Evolutionary conservation across 2,888 invertebrate genomes (phyloP).

Genomic region (Zele albiditarsus): DNA sequence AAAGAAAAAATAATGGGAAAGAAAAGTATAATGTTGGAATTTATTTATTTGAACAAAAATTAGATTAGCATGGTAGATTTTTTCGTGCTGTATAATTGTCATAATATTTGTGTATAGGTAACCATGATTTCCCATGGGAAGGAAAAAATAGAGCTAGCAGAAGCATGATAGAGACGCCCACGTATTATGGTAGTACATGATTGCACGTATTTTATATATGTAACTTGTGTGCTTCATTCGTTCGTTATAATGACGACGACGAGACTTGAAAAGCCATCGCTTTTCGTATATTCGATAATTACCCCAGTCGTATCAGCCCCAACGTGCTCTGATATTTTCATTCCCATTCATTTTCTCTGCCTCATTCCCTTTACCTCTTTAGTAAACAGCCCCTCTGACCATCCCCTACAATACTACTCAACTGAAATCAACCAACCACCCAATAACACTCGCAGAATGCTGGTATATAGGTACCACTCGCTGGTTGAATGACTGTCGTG

Average conservation of each 20-base stretch:
- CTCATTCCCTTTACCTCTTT: constrained; percentile 12
- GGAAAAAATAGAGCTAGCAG: neutral
- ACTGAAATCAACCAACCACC: constrained; percentile 19
- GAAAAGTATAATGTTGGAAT: neutral
- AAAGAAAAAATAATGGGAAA: neutral
- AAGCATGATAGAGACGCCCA: neutral
- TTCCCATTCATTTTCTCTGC: constrained; percentile 21
- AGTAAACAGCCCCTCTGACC: constrained; percentile 5
- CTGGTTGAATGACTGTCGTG: constrained; percentile 23
- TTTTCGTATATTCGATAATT: constrained; percentile 24
- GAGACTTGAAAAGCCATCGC: neutral
- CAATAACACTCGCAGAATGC: constrained; percentile 13
- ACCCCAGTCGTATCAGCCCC: constrained; percentile 7
- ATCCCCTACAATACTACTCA: constrained; percentile 16
- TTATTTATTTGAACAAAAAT: neutral
- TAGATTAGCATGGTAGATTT: neutral
- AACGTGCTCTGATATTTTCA: constrained; percentile 10
- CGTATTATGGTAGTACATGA: neutral
- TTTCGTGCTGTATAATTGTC: neutral
- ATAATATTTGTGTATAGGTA: neutral
- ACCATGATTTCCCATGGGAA: constrained; percentile 16
- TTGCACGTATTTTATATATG: neutral
- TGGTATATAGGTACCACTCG: constrained; percentile 25
- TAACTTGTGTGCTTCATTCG: constrained; percentile 3
- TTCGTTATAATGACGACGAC: constrained; percentile 27